Conservation (phyloP, 2,797 vertebrate species). For the Arrhamphus sclerolepis region DNA sequence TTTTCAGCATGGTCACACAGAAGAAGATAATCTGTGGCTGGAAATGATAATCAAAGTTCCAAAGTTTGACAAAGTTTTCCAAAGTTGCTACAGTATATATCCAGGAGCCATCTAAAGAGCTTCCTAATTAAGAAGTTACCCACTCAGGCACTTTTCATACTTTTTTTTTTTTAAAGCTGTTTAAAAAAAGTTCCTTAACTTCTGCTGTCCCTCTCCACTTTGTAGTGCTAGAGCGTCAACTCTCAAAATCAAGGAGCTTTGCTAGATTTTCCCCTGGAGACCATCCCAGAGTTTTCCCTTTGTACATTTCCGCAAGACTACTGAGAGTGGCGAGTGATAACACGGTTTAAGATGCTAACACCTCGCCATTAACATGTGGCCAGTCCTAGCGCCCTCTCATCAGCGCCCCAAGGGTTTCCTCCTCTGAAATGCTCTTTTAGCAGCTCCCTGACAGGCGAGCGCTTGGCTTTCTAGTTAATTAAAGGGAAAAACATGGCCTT, state of each 20-base stretch:
- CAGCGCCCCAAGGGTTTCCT: slow-evolving; percentile 75
- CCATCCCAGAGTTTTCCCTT: slow-evolving; percentile 62
- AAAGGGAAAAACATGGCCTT: slow-evolving; percentile 93
- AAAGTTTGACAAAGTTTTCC: slow-evolving; percentile 69
- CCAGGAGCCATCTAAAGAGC: slow-evolving; percentile 61
- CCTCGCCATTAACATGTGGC: slow-evolving; percentile 81
- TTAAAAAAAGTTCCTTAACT: slow-evolving; percentile 64
- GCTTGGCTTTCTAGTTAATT: slow-evolving; percentile 96
- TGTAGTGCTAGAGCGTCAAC: slow-evolving; percentile 61
- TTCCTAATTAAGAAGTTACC: slow-evolving; percentile 74
- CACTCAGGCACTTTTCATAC: slow-evolving; percentile 46
- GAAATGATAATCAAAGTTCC: slow-evolving; percentile 60
- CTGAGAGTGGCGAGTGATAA: slow-evolving; percentile 68
- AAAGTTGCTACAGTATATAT: slow-evolving; percentile 37
- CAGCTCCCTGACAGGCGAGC: slow-evolving; percentile 86
- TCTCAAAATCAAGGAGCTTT: slow-evolving; percentile 66
- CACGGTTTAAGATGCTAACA: slow-evolving; percentile 77
- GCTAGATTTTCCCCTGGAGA: slow-evolving; percentile 68
- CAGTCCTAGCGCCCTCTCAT: slow-evolving; percentile 78
- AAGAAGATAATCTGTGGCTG: slow-evolving; percentile 44
- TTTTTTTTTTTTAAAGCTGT: slow-evolving; percentile 44
- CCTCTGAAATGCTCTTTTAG: slow-evolving; percentile 83
- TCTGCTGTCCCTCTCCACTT: slow-evolving; percentile 62
- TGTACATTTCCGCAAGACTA: slow-evolving; percentile 63
- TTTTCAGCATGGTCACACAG: slow-evolving; percentile 36